Percentiles rank a stretch among this genome's conserved stretches.
These are phyloP conservation scores for Porphyrio hochstetteri DNA, from an alignment of 2,113 vertebrate genomes.

Conservation along the genomic window DNA sequence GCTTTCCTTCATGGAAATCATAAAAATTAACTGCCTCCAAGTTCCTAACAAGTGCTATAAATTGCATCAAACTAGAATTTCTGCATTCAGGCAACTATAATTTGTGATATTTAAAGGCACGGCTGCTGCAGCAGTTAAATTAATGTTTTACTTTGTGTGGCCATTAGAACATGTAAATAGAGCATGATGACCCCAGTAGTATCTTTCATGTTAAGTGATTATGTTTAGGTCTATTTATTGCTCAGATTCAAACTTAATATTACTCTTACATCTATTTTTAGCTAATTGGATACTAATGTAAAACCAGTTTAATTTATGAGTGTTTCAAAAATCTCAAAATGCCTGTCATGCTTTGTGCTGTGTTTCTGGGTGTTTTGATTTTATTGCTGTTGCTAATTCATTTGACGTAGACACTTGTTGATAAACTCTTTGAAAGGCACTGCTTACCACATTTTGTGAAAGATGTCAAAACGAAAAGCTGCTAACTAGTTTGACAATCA, in stretches of 20 bases:
- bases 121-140: slow-evolving; percentile 18
- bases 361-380: background rate
- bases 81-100: slow-evolving; percentile 26
- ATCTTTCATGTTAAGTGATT: slow-evolving; percentile 16
- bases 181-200: background rate
- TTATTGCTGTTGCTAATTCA: slow-evolving; percentile 25
- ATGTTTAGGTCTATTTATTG: background rate
- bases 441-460: background rate
- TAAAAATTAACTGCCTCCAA: slow-evolving; percentile 28
- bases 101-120: slow-evolving; percentile 25
- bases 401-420: background rate
- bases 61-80: background rate
- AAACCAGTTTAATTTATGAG: slow-evolving; percentile 17
- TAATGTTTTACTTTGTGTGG: slow-evolving; percentile 10
- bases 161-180: slow-evolving; percentile 42
- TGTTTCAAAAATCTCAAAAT: background rate
- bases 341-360: background rate
- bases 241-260: background rate
- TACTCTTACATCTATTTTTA: background rate
- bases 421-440: slow-evolving; percentile 45
- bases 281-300: slow-evolving; percentile 14
- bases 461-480: slow-evolving; percentile 9
- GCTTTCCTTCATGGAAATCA: background rate
- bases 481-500: background rate
- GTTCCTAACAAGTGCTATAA: background rate